Base-by-base conservation (phyloP, 2,113 vertebrate genomes). In the Labeo rohita region DNA sequence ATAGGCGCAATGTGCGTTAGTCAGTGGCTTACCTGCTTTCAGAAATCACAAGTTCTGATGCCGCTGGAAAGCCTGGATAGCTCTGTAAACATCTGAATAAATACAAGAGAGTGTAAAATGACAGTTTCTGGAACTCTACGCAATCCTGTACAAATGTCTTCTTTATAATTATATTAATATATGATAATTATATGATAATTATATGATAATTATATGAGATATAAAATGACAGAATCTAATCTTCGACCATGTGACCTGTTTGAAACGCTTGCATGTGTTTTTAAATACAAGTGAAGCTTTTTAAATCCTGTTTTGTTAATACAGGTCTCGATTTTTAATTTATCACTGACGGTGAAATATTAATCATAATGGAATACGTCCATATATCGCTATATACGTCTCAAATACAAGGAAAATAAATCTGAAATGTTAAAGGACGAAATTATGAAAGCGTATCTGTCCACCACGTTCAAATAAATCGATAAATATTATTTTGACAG, bases 1-100 rank as follows among this genome's bases (percentile, higher is more conserved):
- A 95, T 89, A 95, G 93, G 95, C 98, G 95, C 98, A 99, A 97
- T 99, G 98, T 99, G 98, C 98, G 96, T 98, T 98, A 98, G 98
- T 98, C 98, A 99, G 98, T 97, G 98, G 98, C 98, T 98, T 94
- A 98, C 97, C 97, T 98, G 96, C 95, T 95, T 95, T 97, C 88
- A 91, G 56, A 87, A 85, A 88, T 84, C 59, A 74, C 34, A 61
- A 36, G 28, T n/a, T 9, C 15, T 4, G 50, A 85, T 16, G n/a
- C 61, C 75, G 61, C 47, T 23, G 49, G 80, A 74, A 70, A 76
- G 28, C 61, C 81, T 1, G 36, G n/a, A 23, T 23, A 8, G 43
- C n/a, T 3, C 63, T 68, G 45, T 4, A 56, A 54, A 45, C 21
- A n/a, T 21, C 11, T 23, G 36, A 54, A 72, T 15, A 39, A 15